Evolutionary conservation across 2,113 vertebrate species (phyloP), one percentile per base, ranked within the genome.

Genomic region (Cochlearius cochlearius): DNA sequence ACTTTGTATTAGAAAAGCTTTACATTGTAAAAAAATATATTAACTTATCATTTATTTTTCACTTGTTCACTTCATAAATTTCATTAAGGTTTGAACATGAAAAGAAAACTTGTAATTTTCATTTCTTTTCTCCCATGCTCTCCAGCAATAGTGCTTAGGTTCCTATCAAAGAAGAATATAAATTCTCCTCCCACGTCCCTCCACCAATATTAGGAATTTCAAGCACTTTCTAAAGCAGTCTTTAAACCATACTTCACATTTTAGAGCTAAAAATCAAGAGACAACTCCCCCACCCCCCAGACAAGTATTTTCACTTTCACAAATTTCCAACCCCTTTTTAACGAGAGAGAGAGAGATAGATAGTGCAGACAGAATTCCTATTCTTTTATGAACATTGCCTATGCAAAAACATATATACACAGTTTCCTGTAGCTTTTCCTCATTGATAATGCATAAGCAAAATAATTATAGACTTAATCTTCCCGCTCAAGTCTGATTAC

Each of bases 81-180:
- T 89, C 10, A 0, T 32, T 91, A 82, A 66, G 32, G 82, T 66
- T 79, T 90, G 50, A 92, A 90, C 38, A 66, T 43, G 52, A 84
- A 88, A 93, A 86, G 60, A 74, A 92, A 88, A 86, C 71, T 67
- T 75, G 83, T 84, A 63, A 96, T 86, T 95, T 95, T 91, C 27
- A 86, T 67, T 93, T 86, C 80, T 81, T 69, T 78, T 25, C 29
- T 92, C 78, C 69, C 29, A 78, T 39, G 26, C 26, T 91, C 36
- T 66, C 34, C 49, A 82, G 78, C 50, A 81, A 67, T 7, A 75
- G 30, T 14, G 18, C 34, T 76, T 27, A 64, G 49, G 55, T 34
- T 95, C 66, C n/a, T 73, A 66, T 22, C 50, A 88, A 73, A 83
- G 69, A 81, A 55, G 43, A 74, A 30, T 25, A 92, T 50, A 18